These are phyloP conservation scores for Enteromius paludinosus DNA, from an alignment of 2,797 vertebrate genomes.

Conservation along the genomic window DNA sequence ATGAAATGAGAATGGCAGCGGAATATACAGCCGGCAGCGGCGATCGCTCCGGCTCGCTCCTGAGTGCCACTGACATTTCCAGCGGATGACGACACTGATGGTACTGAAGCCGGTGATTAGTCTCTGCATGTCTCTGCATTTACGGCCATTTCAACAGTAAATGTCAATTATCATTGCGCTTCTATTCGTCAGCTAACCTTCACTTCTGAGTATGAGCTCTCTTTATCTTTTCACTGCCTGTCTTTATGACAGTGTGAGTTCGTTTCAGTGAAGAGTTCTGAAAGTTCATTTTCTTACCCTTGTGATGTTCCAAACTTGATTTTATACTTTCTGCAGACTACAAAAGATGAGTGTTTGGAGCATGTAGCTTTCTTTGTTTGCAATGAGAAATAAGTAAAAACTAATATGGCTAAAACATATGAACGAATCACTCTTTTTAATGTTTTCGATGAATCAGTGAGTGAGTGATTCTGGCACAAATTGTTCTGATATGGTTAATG, in stretches of 20 bases:
- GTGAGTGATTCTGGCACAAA: background rate
- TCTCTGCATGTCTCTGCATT: slow-evolving; percentile 72
- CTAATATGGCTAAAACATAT: too few species aligned
- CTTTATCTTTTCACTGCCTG: slow-evolving; percentile 14
- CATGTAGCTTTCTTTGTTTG: background rate
- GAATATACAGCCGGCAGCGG: slow-evolving; percentile 61
- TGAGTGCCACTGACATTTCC: slow-evolving; percentile 81
- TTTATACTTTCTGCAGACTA: background rate
- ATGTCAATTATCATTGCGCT: slow-evolving; percentile 81
- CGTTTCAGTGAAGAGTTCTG: background rate
- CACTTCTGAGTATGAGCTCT: slow-evolving; percentile 72
- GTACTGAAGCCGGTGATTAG: slow-evolving; percentile 79
- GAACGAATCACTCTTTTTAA: background rate
- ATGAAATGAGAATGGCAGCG: slow-evolving; percentile 35
- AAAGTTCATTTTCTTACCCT: slow-evolving; percentile 2
- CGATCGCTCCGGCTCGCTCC: slow-evolving; percentile 65
- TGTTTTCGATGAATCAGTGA: background rate
- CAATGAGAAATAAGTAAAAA: too few species aligned
- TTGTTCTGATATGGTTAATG: background rate
- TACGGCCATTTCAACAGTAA: slow-evolving; percentile 78
- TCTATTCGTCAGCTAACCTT: slow-evolving; percentile 74
- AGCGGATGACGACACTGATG: slow-evolving; percentile 75
- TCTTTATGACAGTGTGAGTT: background rate
- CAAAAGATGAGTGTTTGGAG: background rate
- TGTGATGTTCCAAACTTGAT: background rate